Evolutionary conservation across 1,140 invertebrate genomes (phyloP).

Genomic region (Drosophila rufa): DNA sequence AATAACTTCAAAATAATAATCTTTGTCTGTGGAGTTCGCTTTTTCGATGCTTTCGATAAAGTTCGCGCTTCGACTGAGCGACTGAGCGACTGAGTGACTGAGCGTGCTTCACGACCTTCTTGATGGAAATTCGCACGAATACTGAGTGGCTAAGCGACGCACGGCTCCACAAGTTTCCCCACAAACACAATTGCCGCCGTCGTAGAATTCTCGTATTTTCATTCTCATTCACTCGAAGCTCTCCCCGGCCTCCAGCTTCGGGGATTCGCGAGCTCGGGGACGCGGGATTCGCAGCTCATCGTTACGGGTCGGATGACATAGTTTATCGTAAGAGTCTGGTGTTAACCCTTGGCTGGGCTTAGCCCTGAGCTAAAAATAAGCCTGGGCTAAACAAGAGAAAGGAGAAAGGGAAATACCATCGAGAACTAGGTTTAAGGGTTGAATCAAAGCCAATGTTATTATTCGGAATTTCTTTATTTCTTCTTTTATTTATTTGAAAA

Average conservation of each 20-base stretch:
- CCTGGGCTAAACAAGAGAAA: no score
- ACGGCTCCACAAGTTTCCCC: constrained; percentile 7
- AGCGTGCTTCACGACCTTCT: constrained; percentile 52
- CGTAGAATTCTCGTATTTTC: constrained; percentile 11
- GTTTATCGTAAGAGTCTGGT: not conserved
- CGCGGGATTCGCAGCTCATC: not conserved
- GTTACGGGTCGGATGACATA: constrained; percentile 5
- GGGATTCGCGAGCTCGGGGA: not conserved
- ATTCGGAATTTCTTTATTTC: no score
- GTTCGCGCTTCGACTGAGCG: not conserved
- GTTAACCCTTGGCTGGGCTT: not conserved
- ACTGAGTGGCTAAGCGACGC: constrained; percentile 42
- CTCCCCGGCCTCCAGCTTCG: not conserved
- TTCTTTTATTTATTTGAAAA: no score
- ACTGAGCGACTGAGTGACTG: not conserved
- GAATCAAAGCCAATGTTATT: no score
- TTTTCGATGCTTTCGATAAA: constrained; percentile 1
- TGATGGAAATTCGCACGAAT: constrained; percentile 62
- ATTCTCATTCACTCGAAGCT: constrained; percentile 13
- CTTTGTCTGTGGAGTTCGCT: not conserved
- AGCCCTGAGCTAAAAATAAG: not conserved
- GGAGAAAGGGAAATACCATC: no score
- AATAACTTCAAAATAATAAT: constrained; percentile 7
- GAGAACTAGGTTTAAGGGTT: no score
- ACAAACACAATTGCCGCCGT: not conserved